Base-by-base conservation (phyloP, 2,888 invertebrate species). In the Girardia tigrina region DNA sequence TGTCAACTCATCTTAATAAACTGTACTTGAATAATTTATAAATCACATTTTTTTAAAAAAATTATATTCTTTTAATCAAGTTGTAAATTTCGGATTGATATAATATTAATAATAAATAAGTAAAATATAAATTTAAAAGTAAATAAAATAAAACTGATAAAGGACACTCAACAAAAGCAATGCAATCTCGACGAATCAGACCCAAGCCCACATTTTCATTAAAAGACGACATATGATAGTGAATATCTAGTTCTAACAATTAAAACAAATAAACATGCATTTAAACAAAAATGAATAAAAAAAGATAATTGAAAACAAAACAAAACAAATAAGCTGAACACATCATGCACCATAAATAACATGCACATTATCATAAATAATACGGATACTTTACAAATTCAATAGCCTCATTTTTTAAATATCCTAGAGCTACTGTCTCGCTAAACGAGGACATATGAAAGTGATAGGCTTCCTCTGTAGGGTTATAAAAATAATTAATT, bases 381-480 rank as follows among this genome's bases (percentile, higher is more conserved):
- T 26, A 72, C 26, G 76, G 76, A 75, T 77, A 77, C 77, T 77
- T 77, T 36, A 77, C 77, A 75, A 77, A 78, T 75, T 77, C 77
- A 29, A 77, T 77, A 0, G 77, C 77, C 12, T 74, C 73, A 29
- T 77, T 77, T 73, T 78, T 77, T 56, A 77, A 69, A 20, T 29
- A 72, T 26, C 77, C 77, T 1, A 78, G 42, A 14, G 78, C 28
- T 27, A 73, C 74, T 72, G 42, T 72, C 74, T 70, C 77, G 73
- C 77, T 78, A 70, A 78, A 79, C 26, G 80, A 78, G 69, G 77
- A 77, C 70, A 77, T 73, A 29, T 75, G 77, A 78, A 74, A 72
- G 28, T 79, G 78, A 23, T 26, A 72, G 42, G 72, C 71, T 14
- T 73, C 42, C 27, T 76, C 70, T 75, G 28, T 72, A 72, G n/a